These are phyloP conservation scores for Zygothrica quintamaculata DNA, from an alignment of 2,888 invertebrate species.

Conservation along the genomic window DNA sequence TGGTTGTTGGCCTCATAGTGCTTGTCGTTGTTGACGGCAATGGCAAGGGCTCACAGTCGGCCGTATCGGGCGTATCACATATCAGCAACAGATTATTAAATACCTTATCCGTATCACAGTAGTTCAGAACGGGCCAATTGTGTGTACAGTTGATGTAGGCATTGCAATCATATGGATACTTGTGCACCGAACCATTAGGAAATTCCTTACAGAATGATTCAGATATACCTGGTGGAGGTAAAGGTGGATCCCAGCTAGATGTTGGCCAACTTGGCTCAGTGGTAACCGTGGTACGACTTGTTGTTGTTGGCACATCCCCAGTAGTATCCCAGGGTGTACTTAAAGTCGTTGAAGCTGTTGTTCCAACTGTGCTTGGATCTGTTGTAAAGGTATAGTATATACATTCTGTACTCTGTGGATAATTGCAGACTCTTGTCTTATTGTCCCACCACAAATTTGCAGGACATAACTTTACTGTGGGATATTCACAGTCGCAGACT, in stretches of 20 bases:
- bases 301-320: background rate
- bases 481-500: conserved; percentile 72
- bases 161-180: conserved; percentile 70
- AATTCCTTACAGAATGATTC: conserved; percentile 40
- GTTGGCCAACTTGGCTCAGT: conserved; percentile 21
- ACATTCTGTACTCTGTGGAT: conserved; percentile 55
- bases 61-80: conserved; percentile 73
- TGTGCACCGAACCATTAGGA: conserved; percentile 40
- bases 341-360: conserved; percentile 16
- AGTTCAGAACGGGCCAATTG: conserved; percentile 61
- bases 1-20: conserved; percentile 16
- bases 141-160: conserved; percentile 73
- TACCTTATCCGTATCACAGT: conserved; percentile 60
- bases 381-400: conserved; percentile 46
- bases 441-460: conserved; percentile 63
- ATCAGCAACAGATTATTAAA: conserved; percentile 60
- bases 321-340: background rate
- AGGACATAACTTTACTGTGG: conserved; percentile 66
- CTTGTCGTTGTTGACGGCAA: conserved; percentile 38
- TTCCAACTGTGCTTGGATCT: conserved; percentile 20
- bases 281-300: background rate
- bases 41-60: conserved; percentile 57
- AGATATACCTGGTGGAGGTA: conserved; percentile 44
- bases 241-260: conserved; percentile 46
- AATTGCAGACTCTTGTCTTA: conserved; percentile 60